Base-by-base conservation (phyloP, 1,140 invertebrate genomes). In the Magallana ariakensis region DNA sequence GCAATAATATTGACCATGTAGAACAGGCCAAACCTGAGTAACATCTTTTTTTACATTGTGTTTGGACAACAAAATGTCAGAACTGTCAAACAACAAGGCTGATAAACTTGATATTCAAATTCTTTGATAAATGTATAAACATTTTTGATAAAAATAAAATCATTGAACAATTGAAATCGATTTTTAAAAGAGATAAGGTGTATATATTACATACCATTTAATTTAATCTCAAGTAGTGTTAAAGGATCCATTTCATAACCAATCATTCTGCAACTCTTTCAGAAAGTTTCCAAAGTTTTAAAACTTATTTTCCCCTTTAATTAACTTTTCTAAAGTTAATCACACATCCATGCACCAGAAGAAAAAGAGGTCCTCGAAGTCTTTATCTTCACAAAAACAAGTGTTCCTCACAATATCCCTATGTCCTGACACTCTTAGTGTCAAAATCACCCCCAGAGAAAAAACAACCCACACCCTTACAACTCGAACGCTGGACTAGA, bases 1-100 rank as follows among this genome's bases (percentile, higher is more conserved):
- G 66, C 7, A 75, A 75, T 75, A 75, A 75, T 75, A 75, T 75
- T 75, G 66, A 75, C 22, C 9, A 26, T 75, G 66, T 75, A 75
- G 33, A 75, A 75, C 66, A 75, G 66, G 66, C 22, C 22, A 4
- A 75, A 75, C 66, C 66, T 33, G 66, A 75, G 66, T 26, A 75
- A 75, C 66, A 75, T 75, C 66, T 75, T 75, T 26, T 70, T 75
- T 26, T 46, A 75, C 66, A 75, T 10, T 33, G 22, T 75, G 5
- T 75, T 26, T 26, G 66, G 8, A 26, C 22, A 75, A 26, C 66
- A 75, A 75, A 46, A 75, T 26, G 66, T 75, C 66, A 75, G 33
- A 75, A 75, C 66, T 46, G 33, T 46, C 33, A 4, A 46, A 46
- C 33, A 46, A 46, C 33, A 4, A 46, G 2, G 33, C 33, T 46